Base-by-base conservation (phyloP, 37 sponge, comb jelly and placozoan genomes). In the Tethya wilhelma region DNA sequence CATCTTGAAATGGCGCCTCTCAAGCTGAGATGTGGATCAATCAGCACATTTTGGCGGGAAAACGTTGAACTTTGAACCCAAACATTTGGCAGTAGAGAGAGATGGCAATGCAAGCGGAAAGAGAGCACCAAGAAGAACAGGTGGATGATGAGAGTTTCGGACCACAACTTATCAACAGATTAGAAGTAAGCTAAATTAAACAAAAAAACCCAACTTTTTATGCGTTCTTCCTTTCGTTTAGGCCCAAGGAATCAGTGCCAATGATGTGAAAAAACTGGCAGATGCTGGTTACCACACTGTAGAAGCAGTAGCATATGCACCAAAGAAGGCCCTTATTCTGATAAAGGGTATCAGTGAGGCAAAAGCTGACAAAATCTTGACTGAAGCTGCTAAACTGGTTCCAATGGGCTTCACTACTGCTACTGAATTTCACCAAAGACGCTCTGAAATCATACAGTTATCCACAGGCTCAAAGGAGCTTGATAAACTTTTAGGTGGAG, bases 401-500 rank as follows among this genome's bases (percentile, higher is more conserved):
- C 96, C 98, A 0, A 98, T 96, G 99, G 99, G 99, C 17, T 98
- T 98, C 91, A 98, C 99, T 31, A 98, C 99, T 22, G 99, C 99
- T 3, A 94, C 99, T 0, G 99, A 98, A 81, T 90, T 96, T 44
- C 99, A 98, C 58, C 95, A 89, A 64, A 83, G 90, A 39, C 90
- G 99, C 9, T 88, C 99, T 59, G 99, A 98, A 71, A 91, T 98
- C 38, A 91, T 98, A 32, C 98, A 96, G 76, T 42, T 98, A 25
- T 94, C 99, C 0, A 96, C 97, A 31, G 99, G 99, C 29, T 93
- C 94, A 0, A 96, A 96, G 66, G 99, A 98, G 69, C 78, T 98
- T 8, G 99, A 98, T 81, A 98, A 96, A 43, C 90, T 98, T 30
- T 82, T 98, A 39, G 86, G 92, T 67, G 96, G 96, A 82, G 99